A percentile compares a stretch with the other conserved stretches of the same genome.
Conservation (phyloP, 1,140 invertebrate genomes). For the Diorhabda carinulata region DNA sequence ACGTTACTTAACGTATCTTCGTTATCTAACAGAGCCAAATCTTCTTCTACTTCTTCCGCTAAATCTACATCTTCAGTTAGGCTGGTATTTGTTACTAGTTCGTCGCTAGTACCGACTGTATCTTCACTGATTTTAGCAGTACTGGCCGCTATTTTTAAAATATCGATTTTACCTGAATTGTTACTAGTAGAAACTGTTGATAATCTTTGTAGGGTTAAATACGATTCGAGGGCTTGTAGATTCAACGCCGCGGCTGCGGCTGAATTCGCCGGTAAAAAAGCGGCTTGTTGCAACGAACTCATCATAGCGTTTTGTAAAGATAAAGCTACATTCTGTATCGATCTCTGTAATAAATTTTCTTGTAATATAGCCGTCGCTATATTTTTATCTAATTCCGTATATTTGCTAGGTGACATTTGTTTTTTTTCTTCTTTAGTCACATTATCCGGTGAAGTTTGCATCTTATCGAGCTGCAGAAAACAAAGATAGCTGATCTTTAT, state of each 20-base stretch:
- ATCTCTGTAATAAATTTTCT: slow-evolving; percentile 55
- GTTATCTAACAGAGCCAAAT: slow-evolving; percentile 56
- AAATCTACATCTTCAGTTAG: slow-evolving; percentile 57
- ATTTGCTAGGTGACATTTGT: slow-evolving; percentile 27
- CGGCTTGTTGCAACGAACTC: slow-evolving; percentile 69
- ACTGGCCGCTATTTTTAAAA: slow-evolving; percentile 55
- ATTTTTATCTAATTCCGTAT: slow-evolving; percentile 31
- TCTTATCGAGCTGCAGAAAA: slow-evolving; percentile 9
- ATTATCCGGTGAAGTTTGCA: slow-evolving; percentile 41
- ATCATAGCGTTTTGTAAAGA: slow-evolving; percentile 74
- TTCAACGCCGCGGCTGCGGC: slow-evolving; percentile 75
- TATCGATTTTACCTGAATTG: slow-evolving; percentile 48
- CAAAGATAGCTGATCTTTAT: neutral
- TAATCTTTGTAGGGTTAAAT: slow-evolving; percentile 72
- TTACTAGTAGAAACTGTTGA: slow-evolving; percentile 43
- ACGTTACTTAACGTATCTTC: slow-evolving; percentile 53
- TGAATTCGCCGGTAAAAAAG: slow-evolving; percentile 69
- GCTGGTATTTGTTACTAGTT: slow-evolving; percentile 48
- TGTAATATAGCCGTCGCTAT: slow-evolving; percentile 48
- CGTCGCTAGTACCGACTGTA: slow-evolving; percentile 47
- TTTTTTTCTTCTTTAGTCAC: slow-evolving; percentile 32
- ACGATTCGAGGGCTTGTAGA: slow-evolving; percentile 77
- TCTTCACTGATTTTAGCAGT: slow-evolving; percentile 58
- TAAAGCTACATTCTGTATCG: slow-evolving; percentile 65
- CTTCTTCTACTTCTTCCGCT: slow-evolving; percentile 60